phyloP scores from a whole-genome alignment of 2,113 vertebrate species.

The Istiophorus platypterus region DNA sequence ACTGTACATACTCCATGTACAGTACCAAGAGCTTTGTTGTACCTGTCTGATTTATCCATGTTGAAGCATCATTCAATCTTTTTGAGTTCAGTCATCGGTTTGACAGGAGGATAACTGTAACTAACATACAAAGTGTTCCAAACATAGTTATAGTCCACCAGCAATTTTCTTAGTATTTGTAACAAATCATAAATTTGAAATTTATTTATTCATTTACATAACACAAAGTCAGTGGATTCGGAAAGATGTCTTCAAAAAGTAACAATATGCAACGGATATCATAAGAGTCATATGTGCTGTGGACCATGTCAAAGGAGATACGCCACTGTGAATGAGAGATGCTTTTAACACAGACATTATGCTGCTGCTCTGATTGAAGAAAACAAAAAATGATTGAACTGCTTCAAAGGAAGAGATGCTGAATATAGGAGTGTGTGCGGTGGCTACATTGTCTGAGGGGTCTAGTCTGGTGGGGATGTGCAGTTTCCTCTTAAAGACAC shows the following conservation, averaged over 20 bases:
- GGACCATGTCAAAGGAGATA: constrained; percentile 45
- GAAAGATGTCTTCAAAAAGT: constrained; percentile 17
- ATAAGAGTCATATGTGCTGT: constrained; percentile 28
- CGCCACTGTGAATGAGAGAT: constrained; percentile 5
- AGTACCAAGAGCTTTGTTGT: too few species aligned
- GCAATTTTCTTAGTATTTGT: too few species aligned
- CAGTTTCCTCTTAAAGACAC: not conserved
- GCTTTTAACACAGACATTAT: constrained; percentile 34
- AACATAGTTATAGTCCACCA: too few species aligned
- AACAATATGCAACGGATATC: constrained; percentile 30
- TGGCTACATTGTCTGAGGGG: not conserved
- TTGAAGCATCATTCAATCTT: too few species aligned
- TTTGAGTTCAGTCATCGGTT: too few species aligned
- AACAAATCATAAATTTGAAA: too few species aligned
- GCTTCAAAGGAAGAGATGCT: constrained; percentile 8
- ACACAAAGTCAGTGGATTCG: constrained; percentile 11
- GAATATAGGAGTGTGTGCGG: not conserved
- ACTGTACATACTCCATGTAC: too few species aligned
- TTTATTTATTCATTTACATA: not conserved
- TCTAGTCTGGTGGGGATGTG: not conserved
- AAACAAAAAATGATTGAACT: constrained; percentile 8
- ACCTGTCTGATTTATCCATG: too few species aligned
- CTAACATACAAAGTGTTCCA: too few species aligned
- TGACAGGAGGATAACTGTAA: too few species aligned
- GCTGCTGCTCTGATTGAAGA: not conserved